Evolutionary conservation across 2,888 invertebrate species (phyloP), one percentile per base, ranked within the genome.

Genomic region (Cantharis nigra): DNA sequence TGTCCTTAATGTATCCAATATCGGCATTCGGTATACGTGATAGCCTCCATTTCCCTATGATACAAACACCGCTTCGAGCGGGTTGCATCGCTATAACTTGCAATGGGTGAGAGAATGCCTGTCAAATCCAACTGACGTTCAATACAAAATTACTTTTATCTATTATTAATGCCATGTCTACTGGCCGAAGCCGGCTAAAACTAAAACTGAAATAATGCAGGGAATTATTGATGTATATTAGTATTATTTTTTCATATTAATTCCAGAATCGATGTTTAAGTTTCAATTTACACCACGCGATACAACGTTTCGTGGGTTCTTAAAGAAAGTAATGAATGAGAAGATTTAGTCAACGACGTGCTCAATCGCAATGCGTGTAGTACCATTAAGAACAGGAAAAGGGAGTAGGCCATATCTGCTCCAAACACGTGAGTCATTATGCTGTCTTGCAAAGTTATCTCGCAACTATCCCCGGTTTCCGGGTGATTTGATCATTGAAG

Each of bases 401-500:
- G 72, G 76, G 72, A 76, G 70, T 72, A 72, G 76, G 77, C 77
- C 73, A 73, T 77, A 74, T 77, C 70, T 74, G 74, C 77, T 69
- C 63, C 26, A 69, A 77, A 71, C 75, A 78, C 75, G 74, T 75
- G 75, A 78, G 71, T 78, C 78, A 78, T 78, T 78, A 78, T 75
- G 71, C 78, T 49, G 73, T 72, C 63, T 75, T 79, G 77, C 79
- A 80, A 82, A 81, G 65, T 82, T 82, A 82, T 82, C 82, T 80
- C 78, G 75, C 82, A 83, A 84, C 84, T 83, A 84, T 83, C 83
- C 49, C 82, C 81, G 81, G 83, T 86, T 86, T 86, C 85, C 85
- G 81, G 85, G 84, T 86, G 85, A 86, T 86, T 86, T 86, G 85
- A 85, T 86, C 85, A 85, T 85, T 85, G 86, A 86, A 86, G 85